Base-by-base conservation (phyloP, 1,140 invertebrate species). In the Scaptomyza montana region DNA sequence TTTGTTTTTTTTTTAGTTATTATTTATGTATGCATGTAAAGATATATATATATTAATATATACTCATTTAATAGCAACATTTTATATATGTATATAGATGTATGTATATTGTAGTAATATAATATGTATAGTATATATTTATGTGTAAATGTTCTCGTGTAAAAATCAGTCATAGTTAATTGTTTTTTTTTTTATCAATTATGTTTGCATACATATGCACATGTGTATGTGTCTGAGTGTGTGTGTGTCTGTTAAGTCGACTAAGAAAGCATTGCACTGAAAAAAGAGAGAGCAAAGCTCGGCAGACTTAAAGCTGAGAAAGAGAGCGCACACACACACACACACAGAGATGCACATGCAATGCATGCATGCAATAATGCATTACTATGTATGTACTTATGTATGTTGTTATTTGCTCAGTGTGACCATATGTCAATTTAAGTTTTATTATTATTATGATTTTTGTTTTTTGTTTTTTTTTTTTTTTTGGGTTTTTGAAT, bases 101-200 rank as follows among this genome's bases (percentile, higher is more conserved):
- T 84, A 79, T 89, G 61, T 80, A 72, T 80, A 70, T 65, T 65
- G 54, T 71, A 66, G 72, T 78, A 59, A 69, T 78, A 77, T 74
- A 74, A 59, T 79, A 72, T 89, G 68, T 82, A 76, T 78, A 78
- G 68, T 82, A 78, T 78, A 78, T 78, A 82, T 79, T 76, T 72
- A 79, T 84, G 78, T 89, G 80, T 84, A 86, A 78, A 87, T 78
- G 68, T 78, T 85, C 54, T 86, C 78, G 82, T 86, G 82, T 86
- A 86, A 87, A 86, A 86, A 86, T 86, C 82, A 86, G 82, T 86
- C 82, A 82, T 81, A 87, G 84, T 87, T 78, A 87, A 79, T 89
- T 89, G 78, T 89, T 82, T 89, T 89, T 30, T 30, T 30, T 33
- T 33, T 33, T 79, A 74, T 80, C 74, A 80, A 62, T 87, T 74